phyloP scores from a whole-genome alignment of 1,140 invertebrate species.

The Onthophagus taurus region DNA sequence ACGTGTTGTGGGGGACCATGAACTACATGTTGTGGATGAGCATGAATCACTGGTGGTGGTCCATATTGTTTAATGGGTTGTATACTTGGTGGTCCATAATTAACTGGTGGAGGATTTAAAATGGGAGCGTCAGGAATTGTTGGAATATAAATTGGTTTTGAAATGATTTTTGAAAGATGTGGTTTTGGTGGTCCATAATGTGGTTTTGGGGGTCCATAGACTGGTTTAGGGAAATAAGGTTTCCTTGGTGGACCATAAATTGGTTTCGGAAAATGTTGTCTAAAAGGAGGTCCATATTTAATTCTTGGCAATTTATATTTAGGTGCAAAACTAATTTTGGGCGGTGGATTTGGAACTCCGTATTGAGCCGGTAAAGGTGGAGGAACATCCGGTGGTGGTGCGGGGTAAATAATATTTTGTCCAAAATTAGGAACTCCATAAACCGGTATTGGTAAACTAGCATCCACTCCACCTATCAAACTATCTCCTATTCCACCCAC shows the following conservation, averaged over 20 bases:
- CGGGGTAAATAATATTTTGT: constrained; percentile 39
- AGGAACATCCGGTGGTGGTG: constrained; percentile 39
- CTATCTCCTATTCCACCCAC: too few species aligned
- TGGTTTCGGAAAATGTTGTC: constrained; percentile 12
- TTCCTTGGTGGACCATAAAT: constrained; percentile 13
- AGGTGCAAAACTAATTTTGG: constrained; percentile 18
- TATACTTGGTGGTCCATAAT: constrained; percentile 39
- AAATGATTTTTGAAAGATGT: constrained; percentile 42
- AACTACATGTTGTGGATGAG: constrained; percentile 32
- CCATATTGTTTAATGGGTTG: constrained; percentile 36
- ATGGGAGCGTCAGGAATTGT: constrained; percentile 15
- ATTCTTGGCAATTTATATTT: constrained; percentile 16
- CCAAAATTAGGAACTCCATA: constrained; percentile 44
- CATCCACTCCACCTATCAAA: constrained; percentile 36
- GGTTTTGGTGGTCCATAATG: constrained; percentile 38
- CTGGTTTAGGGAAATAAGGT: constrained; percentile 14
- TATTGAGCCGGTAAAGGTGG: constrained; percentile 27
- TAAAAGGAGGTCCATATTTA: constrained; percentile 18
- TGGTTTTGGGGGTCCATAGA: constrained; percentile 19
- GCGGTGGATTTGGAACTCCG: constrained; percentile 31
- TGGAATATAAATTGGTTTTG: constrained; percentile 24
- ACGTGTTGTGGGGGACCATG: constrained; percentile 47
- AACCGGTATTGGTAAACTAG: constrained; percentile 41
- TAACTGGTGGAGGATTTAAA: constrained; percentile 34
- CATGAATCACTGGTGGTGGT: constrained; percentile 24